Conservation (phyloP, 92 coral and sea anemone genomes). For the Zoanthus sociatus region DNA sequence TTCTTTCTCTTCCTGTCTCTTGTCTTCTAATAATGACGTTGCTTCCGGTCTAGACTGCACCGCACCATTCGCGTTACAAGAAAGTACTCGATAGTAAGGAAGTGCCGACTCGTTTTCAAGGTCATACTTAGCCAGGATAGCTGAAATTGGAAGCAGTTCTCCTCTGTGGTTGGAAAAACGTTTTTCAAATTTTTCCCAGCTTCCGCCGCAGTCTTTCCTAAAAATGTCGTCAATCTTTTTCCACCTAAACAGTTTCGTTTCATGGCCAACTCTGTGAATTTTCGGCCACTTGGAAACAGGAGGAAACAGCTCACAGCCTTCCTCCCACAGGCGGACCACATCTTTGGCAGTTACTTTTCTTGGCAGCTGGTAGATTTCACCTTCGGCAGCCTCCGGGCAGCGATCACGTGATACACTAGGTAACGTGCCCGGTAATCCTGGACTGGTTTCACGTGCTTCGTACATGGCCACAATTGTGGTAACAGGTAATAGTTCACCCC, state of each 20-base stretch:
- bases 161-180: conserved; percentile 86
- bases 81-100: conserved; percentile 60
- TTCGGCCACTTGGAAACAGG: conserved; percentile 96
- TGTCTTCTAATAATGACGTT: conserved; percentile 3
- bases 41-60: not conserved
- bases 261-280: conserved; percentile 97
- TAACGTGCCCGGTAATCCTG: conserved; percentile 57
- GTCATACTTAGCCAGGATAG: conserved; percentile 94
- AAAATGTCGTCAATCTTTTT: conserved; percentile 97
- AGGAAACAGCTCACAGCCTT: conserved; percentile 94
- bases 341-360: conserved; percentile 97
- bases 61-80: conserved; percentile 57
- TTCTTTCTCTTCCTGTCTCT: not conserved
- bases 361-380: conserved; percentile 87
- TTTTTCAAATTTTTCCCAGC: conserved; percentile 93
- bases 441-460: conserved; percentile 88
- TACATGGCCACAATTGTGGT: conserved; percentile 99
- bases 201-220: conserved; percentile 91
- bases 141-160: conserved; percentile 94
- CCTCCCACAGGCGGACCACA: conserved; percentile 96
- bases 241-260: conserved; percentile 97
- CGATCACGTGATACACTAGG: conserved; percentile 47
- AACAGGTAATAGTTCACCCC: conserved; percentile 91
- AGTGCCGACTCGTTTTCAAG: conserved; percentile 87
- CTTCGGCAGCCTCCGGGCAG: conserved; percentile 62